These are phyloP conservation scores for Sylvia borin DNA, from an alignment of 2,797 vertebrate genomes.

Conservation along the genomic window DNA sequence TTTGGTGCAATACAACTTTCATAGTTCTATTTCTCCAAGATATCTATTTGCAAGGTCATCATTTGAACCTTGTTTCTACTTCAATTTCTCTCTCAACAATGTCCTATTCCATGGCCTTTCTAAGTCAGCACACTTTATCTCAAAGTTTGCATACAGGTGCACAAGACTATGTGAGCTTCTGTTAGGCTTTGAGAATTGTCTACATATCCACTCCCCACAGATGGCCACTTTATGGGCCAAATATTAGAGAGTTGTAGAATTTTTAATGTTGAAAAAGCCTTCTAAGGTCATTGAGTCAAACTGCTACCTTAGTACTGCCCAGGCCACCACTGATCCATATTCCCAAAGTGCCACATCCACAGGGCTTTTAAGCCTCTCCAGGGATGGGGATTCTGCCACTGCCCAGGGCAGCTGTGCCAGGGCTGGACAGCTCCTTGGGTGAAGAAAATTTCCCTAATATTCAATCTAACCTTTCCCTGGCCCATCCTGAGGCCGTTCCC, in stretches of 20 bases:
- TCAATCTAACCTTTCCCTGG: accelerated
- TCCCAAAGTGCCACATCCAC: background rate
- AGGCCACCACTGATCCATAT: accelerated
- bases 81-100: background rate
- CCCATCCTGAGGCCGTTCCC: accelerated
- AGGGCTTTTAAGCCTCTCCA: accelerated
- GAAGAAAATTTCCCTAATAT: background rate
- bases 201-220: background rate
- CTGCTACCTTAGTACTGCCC: too few relatives aligned
- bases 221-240: accelerated
- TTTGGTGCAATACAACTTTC: background rate
- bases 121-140: background rate
- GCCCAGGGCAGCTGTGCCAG: background rate
- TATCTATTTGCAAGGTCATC: background rate
- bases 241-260: accelerated
- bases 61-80: background rate
- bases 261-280: background rate
- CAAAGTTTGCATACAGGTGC: background rate
- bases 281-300: too few relatives aligned
- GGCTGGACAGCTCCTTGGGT: background rate
- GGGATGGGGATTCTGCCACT: accelerated
- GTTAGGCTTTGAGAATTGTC: background rate
- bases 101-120: background rate
- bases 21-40: background rate
- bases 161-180: background rate